These are phyloP conservation scores for Unio pictorum DNA, from an alignment of 2,888 invertebrate genomes.

Conservation along the genomic window DNA sequence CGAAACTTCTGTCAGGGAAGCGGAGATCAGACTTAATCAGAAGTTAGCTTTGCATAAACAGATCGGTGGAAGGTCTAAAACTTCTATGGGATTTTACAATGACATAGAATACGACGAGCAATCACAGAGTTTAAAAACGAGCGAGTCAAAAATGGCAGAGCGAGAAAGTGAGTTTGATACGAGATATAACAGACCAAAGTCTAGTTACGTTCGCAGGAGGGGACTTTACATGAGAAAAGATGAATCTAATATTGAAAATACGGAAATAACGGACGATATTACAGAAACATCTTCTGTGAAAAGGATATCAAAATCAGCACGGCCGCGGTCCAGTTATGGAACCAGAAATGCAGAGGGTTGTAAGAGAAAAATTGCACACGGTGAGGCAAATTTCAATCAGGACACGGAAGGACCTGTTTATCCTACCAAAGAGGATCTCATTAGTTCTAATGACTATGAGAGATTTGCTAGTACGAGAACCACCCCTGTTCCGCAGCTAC, in stretches of 20 bases:
- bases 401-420: constrained; percentile 12
- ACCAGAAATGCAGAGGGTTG: constrained; percentile 12
- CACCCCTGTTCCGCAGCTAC: too few relatives aligned
- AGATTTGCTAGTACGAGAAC: constrained; percentile 31
- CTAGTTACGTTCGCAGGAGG: constrained; percentile 45
- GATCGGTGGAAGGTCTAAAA: constrained; percentile 40
- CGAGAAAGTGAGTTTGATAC: constrained; percentile 24
- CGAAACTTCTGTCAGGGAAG: constrained; percentile 26
- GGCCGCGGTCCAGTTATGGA: constrained; percentile 37
- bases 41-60: constrained; percentile 22
- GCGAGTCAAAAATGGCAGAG: constrained; percentile 22
- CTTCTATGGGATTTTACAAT: constrained; percentile 52
- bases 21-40: constrained; percentile 15
- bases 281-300: constrained; percentile 11
- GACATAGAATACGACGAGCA: constrained; percentile 20
- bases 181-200: constrained; percentile 39
- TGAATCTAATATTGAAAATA: constrained; percentile 11
- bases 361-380: constrained; percentile 36
- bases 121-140: constrained; percentile 18
- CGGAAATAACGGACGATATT: constrained; percentile 8
- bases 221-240: constrained; percentile 14
- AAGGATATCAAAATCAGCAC: constrained; percentile 30
- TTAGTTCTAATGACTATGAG: constrained; percentile 17
- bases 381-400: constrained; percentile 14
- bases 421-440: constrained; percentile 9